Conservation (phyloP, 2,113 vertebrate genomes). For the Halichoerus grypus region DNA sequence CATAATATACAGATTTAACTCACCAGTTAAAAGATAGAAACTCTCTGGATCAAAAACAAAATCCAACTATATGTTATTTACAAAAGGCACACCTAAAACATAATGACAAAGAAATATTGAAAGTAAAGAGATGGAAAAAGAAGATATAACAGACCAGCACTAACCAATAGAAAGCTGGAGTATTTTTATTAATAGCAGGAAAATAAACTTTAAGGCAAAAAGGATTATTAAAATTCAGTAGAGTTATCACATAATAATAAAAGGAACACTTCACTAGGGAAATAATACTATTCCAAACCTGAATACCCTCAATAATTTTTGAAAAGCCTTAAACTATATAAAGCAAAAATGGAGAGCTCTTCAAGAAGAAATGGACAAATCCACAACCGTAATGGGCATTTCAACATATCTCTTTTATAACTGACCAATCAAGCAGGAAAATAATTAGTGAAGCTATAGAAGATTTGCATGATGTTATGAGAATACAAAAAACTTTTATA, state of each 20-base stretch:
- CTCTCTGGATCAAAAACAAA: conserved; percentile 54
- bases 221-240: neutral
- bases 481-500: neutral
- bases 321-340: neutral
- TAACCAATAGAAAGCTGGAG: neutral
- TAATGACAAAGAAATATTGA: conserved; percentile 53
- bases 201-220: neutral
- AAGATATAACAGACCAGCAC: neutral
- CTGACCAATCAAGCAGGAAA: neutral
- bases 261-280: neutral
- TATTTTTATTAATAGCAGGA: conserved; percentile 25
- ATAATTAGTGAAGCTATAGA: neutral
- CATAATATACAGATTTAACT: conserved; percentile 11
- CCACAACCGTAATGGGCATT: neutral
- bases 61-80: conserved; percentile 58
- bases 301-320: neutral
- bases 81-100: conserved; percentile 57
- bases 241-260: neutral
- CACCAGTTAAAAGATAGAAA: conserved; percentile 54
- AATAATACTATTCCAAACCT: neutral
- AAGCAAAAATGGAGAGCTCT: neutral
- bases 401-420: neutral
- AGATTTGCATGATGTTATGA: neutral
- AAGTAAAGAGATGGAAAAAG: conserved; percentile 55
- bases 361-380: conserved; percentile 16